Evolutionary conservation across 2,113 vertebrate species (phyloP).

Genomic region (Macrotis lagotis): DNA sequence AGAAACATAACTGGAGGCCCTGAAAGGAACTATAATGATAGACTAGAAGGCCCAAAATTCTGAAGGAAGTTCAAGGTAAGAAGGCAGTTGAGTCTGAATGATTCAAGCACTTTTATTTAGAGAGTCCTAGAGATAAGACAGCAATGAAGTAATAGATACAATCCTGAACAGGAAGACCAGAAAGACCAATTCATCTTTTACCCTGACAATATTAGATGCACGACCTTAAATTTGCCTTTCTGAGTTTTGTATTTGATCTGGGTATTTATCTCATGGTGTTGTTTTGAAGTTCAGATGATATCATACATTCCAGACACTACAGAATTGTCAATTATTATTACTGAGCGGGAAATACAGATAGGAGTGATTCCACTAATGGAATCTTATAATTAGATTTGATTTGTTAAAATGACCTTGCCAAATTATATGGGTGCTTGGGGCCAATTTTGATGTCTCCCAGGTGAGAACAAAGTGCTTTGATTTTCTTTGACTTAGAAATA

Average conservation of each 20-base stretch:
- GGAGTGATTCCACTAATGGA: background rate
- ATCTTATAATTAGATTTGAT: too few species aligned
- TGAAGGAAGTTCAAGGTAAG: background rate
- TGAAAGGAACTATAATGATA: background rate
- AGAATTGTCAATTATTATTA: background rate
- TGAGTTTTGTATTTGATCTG: background rate
- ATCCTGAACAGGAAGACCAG: background rate
- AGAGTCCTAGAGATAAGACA: background rate
- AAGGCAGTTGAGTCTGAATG: background rate
- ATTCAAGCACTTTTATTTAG: background rate
- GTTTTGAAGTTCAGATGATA: background rate
- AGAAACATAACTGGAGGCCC: background rate
- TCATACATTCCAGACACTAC: background rate
- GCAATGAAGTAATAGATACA: background rate
- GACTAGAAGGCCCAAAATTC: background rate
- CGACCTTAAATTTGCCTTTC: background rate
- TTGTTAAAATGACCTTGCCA: too few species aligned
- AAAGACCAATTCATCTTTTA: background rate
- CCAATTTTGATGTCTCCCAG: too few species aligned
- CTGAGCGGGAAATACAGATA: background rate
- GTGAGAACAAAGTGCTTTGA: background rate
- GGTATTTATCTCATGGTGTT: background rate
- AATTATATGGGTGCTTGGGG: too few species aligned
- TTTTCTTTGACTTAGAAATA: background rate
- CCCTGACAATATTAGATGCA: background rate